These are phyloP conservation scores for Diogma glabrata DNA, from an alignment of 2,888 invertebrate species.

Conservation along the genomic window DNA sequence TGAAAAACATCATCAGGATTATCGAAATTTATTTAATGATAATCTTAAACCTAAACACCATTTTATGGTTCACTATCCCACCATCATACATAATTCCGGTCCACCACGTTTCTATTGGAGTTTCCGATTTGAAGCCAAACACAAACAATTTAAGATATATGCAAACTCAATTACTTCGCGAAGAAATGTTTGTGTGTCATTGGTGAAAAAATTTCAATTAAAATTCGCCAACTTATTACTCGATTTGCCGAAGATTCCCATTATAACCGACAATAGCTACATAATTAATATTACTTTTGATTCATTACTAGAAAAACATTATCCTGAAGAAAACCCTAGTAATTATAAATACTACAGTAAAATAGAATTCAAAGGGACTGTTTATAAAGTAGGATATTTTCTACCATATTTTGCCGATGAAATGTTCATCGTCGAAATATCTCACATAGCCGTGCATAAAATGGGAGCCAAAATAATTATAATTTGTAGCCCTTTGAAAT, in stretches of 20 bases:
- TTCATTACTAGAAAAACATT: background rate
- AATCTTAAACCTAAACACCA: conserved; percentile 11
- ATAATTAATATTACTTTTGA: no score
- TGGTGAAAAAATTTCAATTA: conserved; percentile 10
- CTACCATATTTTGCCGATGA: background rate
- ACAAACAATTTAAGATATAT: conserved; percentile 11
- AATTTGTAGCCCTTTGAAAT: background rate
- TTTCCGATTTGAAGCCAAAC: conserved; percentile 10
- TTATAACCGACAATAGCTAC: no score
- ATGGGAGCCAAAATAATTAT: background rate
- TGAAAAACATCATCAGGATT: conserved; percentile 1
- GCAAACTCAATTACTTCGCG: conserved; percentile 10
- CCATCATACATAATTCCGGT: conserved; percentile 3
- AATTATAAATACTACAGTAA: background rate
- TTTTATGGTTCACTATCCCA: conserved; percentile 9
- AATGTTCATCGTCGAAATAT: background rate
- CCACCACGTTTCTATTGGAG: conserved; percentile 10
- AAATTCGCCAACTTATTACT: conserved; percentile 10
- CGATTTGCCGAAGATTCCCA: no score
- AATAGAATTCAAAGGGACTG: background rate
- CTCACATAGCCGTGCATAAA: background rate
- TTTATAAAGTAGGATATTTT: background rate
- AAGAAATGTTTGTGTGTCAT: conserved; percentile 10
- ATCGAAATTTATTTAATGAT: conserved; percentile 8
- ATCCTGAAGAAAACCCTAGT: background rate